These are phyloP conservation scores for Autographa pulchrina DNA, from an alignment of 2,888 invertebrate species.

Conservation along the genomic window DNA sequence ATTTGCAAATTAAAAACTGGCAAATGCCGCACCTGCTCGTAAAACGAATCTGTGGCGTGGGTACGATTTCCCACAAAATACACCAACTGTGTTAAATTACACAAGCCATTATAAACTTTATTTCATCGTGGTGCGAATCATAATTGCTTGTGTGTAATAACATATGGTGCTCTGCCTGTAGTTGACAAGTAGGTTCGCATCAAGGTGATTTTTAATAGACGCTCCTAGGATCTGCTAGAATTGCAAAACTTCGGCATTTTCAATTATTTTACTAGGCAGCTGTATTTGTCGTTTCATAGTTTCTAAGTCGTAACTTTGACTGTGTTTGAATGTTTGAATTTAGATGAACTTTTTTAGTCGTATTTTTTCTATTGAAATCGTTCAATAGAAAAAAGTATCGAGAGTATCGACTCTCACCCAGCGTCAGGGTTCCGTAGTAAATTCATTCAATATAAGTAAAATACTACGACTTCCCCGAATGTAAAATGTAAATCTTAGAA, in stretches of 20 bases:
- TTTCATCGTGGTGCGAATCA: conserved; percentile 7
- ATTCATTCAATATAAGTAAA: too few species aligned
- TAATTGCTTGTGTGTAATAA: conserved; percentile 23
- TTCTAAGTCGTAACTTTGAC: conserved; percentile 6
- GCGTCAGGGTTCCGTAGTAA: too few species aligned
- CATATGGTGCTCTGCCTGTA: conserved; percentile 34
- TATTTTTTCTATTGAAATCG: too few species aligned
- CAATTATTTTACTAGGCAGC: conserved; percentile 33
- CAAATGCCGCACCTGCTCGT: conserved; percentile 53
- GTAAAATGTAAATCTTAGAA: not conserved
- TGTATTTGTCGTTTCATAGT: conserved; percentile 11
- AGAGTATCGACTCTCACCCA: too few species aligned
- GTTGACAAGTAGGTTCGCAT: conserved; percentile 22
- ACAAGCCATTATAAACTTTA: conserved; percentile 43
- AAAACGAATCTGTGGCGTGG: conserved; percentile 53
- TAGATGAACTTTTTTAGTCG: not conserved
- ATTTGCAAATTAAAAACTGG: conserved; percentile 51
- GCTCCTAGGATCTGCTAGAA: conserved; percentile 35
- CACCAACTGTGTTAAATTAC: conserved; percentile 22
- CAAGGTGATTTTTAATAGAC: conserved; percentile 56
- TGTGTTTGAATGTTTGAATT: not conserved
- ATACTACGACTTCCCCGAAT: too few species aligned
- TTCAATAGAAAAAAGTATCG: too few species aligned
- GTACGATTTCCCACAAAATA: conserved; percentile 42
- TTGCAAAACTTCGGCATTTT: conserved; percentile 39